phyloP scores from a whole-genome alignment of 2,113 vertebrate genomes.

The Ameiurus melas region DNA sequence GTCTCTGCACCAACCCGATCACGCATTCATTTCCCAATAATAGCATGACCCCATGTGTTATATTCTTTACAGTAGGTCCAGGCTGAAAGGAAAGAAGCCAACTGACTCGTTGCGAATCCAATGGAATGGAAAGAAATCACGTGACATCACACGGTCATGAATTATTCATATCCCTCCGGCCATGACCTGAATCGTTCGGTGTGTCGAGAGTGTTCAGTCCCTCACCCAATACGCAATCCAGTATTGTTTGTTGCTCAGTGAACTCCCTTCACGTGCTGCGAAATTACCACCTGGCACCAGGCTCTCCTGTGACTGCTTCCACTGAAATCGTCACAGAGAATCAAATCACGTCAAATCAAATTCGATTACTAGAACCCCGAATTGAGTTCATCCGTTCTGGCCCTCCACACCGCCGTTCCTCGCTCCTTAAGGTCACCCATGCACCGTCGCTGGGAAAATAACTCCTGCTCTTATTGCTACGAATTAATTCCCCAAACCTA shows the following conservation, averaged over 20 bases:
- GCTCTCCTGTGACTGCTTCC: not conserved
- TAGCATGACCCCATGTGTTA: not conserved
- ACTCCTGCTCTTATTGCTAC: not conserved
- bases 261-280: not conserved
- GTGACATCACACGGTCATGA: not conserved
- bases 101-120: not conserved
- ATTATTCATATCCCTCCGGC: not conserved
- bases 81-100: not conserved
- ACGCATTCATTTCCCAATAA: not conserved
- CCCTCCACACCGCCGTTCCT: not conserved
- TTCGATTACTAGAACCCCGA: not conserved
- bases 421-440: not conserved
- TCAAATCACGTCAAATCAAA: not conserved
- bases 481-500: not conserved
- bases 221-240: not conserved
- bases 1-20: not conserved
- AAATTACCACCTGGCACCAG: not conserved
- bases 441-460: not conserved
- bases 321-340: not conserved
- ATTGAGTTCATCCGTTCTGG: not conserved
- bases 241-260: not conserved
- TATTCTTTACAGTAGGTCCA: not conserved
- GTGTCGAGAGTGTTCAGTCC: not conserved
- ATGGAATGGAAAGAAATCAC: not conserved
- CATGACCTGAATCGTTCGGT: no score